phyloP scores from a whole-genome alignment of 2,888 invertebrate species.

The Mythimna loreyi region DNA sequence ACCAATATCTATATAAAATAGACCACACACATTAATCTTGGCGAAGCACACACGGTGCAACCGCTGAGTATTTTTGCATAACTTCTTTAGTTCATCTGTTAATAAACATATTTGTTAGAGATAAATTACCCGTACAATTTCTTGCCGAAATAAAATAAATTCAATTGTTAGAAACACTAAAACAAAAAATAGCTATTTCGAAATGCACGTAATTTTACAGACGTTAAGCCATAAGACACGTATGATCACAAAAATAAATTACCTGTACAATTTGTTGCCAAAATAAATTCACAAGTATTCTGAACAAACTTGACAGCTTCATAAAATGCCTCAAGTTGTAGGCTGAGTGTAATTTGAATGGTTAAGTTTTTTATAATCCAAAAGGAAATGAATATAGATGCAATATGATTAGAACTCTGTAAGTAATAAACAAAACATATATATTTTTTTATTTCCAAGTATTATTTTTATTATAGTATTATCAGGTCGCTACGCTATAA shows the following conservation, averaged over 20 bases:
- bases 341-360: neutral
- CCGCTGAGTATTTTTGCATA: slow-evolving; percentile 24
- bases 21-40: slow-evolving; percentile 28
- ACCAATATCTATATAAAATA: slow-evolving; percentile 31
- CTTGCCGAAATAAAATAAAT: too few species aligned
- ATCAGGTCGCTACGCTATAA: too few species aligned
- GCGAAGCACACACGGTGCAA: slow-evolving; percentile 32
- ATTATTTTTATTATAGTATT: too few species aligned
- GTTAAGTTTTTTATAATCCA: neutral
- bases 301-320: neutral
- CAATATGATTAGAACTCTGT: neutral
- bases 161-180: too few species aligned
- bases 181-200: neutral
- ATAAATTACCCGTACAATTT: too few species aligned
- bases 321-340: neutral
- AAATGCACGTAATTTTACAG: neutral
- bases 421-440: neutral
- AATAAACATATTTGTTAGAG: neutral
- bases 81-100: slow-evolving; percentile 19
- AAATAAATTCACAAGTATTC: neutral
- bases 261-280: neutral
- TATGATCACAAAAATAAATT: neutral
- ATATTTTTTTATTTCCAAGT: too few species aligned
- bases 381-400: neutral
- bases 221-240: neutral